Conservation (phyloP, 2,888 invertebrate species). For the Luffia ferchaultella region DNA sequence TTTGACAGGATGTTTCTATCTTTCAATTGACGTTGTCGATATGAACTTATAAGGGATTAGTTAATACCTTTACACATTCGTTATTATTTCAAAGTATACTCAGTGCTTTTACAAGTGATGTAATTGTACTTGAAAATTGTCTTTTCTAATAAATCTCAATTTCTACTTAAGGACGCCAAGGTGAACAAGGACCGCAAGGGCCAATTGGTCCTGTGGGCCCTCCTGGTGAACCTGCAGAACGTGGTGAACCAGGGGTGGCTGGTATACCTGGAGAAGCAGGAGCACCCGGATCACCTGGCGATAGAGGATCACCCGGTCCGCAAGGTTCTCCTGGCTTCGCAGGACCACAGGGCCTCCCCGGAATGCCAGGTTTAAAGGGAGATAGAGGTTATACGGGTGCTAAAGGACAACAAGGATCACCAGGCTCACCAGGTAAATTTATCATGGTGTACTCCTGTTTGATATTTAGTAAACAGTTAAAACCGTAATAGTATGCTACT, state of each 20-base stretch:
- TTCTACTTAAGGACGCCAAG: conserved; percentile 66
- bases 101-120: no score
- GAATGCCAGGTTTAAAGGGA: conserved; percentile 76
- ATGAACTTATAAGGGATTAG: no score
- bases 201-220: conserved; percentile 77
- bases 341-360: conserved; percentile 73
- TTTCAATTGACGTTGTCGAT: no score
- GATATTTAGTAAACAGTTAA: no score
- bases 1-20: no score
- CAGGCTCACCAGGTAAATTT: conserved; percentile 62
- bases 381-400: conserved; percentile 74
- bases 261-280: conserved; percentile 77
- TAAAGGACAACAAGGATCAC: conserved; percentile 78
- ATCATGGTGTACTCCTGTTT: neutral
- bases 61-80: no score
- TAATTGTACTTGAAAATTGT: no score
- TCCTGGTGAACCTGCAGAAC: conserved; percentile 82
- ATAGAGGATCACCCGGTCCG: conserved; percentile 75
- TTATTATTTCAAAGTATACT: no score
- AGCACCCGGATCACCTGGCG: conserved; percentile 77
- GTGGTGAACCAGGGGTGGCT: conserved; percentile 78
- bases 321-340: conserved; percentile 75
- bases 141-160: neutral
- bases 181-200: conserved; percentile 83
- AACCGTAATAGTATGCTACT: no score